Percentiles rank a stretch among this genome's conserved stretches.
Conservation (phyloP, 2,113 vertebrate genomes). For the Heliornis fulica region DNA sequence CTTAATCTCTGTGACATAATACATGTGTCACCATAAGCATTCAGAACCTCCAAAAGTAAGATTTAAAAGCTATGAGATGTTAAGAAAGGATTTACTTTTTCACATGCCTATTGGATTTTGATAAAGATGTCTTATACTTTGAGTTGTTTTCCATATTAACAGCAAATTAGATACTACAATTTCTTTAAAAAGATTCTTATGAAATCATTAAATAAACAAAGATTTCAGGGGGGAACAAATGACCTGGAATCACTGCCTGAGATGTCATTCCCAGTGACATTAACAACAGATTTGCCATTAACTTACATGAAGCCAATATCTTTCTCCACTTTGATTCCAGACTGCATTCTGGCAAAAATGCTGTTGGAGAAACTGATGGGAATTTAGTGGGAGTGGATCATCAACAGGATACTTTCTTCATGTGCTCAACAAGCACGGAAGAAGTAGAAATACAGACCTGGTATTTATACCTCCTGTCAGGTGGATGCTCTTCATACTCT, state of each 20-base stretch:
- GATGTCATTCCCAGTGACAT: too few relatives aligned
- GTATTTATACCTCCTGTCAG: background rate
- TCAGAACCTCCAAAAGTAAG: background rate
- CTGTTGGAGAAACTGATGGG: background rate
- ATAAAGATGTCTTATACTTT: background rate
- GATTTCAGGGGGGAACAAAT: background rate
- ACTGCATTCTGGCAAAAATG: background rate
- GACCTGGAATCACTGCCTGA: background rate
- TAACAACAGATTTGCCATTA: background rate
- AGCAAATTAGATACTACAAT: background rate
- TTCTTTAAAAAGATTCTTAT: background rate
- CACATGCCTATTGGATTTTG: background rate
- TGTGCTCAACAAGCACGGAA: background rate
- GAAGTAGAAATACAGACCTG: background rate
- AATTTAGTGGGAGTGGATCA: background rate
- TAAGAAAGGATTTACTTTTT: background rate
- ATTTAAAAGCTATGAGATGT: background rate
- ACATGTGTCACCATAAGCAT: background rate
- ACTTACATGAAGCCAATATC: background rate
- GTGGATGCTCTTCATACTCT: background rate
- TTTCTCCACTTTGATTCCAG: background rate
- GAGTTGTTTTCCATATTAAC: background rate
- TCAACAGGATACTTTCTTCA: background rate
- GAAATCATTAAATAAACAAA: background rate
- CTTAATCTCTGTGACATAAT: background rate